These are phyloP conservation scores for Antedon mediterranea DNA, from an alignment of 53 echinoderm and acorn worm genomes.

Conservation along the genomic window DNA sequence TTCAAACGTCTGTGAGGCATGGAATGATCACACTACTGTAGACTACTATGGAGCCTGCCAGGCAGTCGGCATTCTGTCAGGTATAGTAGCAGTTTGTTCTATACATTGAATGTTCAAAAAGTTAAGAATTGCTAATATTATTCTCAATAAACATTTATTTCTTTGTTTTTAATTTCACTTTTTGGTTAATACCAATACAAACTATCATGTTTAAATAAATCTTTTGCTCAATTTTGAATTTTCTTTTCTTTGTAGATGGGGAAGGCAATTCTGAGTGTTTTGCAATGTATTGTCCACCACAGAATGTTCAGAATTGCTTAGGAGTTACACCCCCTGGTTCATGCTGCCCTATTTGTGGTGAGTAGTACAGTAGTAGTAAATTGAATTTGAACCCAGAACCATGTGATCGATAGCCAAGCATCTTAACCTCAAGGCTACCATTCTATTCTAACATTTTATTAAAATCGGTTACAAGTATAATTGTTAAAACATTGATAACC, in stretches of 20 bases:
- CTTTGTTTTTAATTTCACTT: too few relatives aligned
- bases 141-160: too few relatives aligned
- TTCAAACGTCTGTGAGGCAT: constrained; percentile 61
- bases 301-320: constrained; percentile 37
- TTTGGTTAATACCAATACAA: background rate
- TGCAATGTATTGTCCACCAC: constrained; percentile 59
- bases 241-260: constrained; percentile 25
- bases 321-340: constrained; percentile 86
- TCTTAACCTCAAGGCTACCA: too few relatives aligned
- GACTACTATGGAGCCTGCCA: constrained; percentile 75
- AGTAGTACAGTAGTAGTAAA: background rate
- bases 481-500: background rate
- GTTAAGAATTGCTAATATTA: too few relatives aligned
- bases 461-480: background rate
- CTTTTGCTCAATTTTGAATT: constrained; percentile 1
- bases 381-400: too few relatives aligned
- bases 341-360: constrained; percentile 97
- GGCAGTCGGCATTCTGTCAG: constrained; percentile 55
- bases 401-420: too few relatives aligned
- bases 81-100: constrained; percentile 8
- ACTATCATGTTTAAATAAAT: background rate
- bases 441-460: too few relatives aligned
- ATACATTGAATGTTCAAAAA: too few relatives aligned
- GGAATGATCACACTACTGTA: constrained; percentile 60
- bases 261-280: constrained; percentile 49